Percentiles rank a stretch among this genome's conserved stretches.
Conservation (phyloP, 2,797 vertebrate species). For the Sphaeramia orbicularis region DNA sequence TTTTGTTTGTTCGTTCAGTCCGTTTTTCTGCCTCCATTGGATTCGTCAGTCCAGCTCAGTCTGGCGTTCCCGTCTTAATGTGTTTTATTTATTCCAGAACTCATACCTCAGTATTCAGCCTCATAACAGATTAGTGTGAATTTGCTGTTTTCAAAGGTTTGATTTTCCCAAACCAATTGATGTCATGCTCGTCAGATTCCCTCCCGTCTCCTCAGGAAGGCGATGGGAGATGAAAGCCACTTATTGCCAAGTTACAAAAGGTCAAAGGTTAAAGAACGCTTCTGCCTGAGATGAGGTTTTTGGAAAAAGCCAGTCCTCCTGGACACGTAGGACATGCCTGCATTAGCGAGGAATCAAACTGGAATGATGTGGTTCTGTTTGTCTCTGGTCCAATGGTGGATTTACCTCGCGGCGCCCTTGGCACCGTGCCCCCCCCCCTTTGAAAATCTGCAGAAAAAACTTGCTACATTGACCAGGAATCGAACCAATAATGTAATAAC, state of each 20-base stretch:
- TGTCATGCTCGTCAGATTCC: slow-evolving; percentile 58
- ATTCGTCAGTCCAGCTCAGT: too few relatives aligned
- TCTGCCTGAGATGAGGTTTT: slow-evolving; percentile 78
- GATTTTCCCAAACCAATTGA: slow-evolving; percentile 55
- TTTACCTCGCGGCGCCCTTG: too few relatives aligned
- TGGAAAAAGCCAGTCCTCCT: slow-evolving; percentile 73
- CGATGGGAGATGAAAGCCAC: slow-evolving; percentile 59
- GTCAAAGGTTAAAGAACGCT: slow-evolving; percentile 78
- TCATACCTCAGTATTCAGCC: slow-evolving; percentile 35
- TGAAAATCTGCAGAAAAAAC: too few relatives aligned
- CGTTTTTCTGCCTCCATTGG: neutral
- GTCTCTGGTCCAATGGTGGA: slow-evolving; percentile 10
- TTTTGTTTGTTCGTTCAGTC: neutral
- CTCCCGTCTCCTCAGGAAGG: slow-evolving; percentile 56
- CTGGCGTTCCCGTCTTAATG: neutral
- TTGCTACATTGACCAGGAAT: too few relatives aligned
- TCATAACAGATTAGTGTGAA: slow-evolving; percentile 41
- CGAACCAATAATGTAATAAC: too few relatives aligned
- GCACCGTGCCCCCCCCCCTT: too few relatives aligned
- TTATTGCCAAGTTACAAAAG: slow-evolving; percentile 77
- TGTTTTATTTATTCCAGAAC: slow-evolving; percentile 27
- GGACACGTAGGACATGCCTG: slow-evolving; percentile 55
- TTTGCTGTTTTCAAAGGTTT: slow-evolving; percentile 43
- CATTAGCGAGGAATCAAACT: slow-evolving; percentile 50
- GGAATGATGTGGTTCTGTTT: slow-evolving; percentile 41